These are phyloP conservation scores for Pampus argenteus DNA, from an alignment of 2,797 vertebrate genomes.

Conservation along the genomic window DNA sequence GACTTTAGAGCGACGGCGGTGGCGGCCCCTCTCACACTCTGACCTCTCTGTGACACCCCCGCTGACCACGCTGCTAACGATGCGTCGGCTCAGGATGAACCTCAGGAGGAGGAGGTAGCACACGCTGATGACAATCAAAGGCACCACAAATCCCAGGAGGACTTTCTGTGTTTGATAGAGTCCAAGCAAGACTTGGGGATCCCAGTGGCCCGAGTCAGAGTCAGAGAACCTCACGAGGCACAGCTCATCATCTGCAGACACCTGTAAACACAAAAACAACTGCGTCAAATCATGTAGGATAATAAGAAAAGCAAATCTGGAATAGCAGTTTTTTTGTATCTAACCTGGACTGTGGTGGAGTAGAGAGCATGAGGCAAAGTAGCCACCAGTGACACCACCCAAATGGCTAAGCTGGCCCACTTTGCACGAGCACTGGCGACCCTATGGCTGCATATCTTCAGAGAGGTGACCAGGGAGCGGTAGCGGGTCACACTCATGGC, in stretches of 20 bases:
- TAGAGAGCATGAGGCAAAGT: constrained; percentile 84
- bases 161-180: constrained; percentile 86
- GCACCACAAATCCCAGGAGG: constrained; percentile 82
- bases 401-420: constrained; percentile 82
- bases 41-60: constrained; percentile 53
- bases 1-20: constrained; percentile 82
- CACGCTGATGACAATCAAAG: constrained; percentile 79
- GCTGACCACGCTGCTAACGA: constrained; percentile 57
- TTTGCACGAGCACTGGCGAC: constrained; percentile 66
- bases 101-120: constrained; percentile 85
- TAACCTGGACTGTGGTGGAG: constrained; percentile 84
- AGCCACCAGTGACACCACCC: constrained; percentile 80
- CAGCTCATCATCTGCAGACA: constrained; percentile 81
- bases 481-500: constrained; percentile 86
- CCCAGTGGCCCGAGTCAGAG: constrained; percentile 79
- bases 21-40: constrained; percentile 75
- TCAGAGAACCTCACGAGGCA: constrained; percentile 84
- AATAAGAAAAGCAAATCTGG: neutral
- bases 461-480: constrained; percentile 78
- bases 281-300: neutral
- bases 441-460: constrained; percentile 79
- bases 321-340: neutral
- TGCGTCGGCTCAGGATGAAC: constrained; percentile 80
- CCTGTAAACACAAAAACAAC: constrained; percentile 51
- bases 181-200: constrained; percentile 84